phyloP scores from a whole-genome alignment of 2,113 vertebrate genomes.

The Halichoeres trimaculatus region DNA sequence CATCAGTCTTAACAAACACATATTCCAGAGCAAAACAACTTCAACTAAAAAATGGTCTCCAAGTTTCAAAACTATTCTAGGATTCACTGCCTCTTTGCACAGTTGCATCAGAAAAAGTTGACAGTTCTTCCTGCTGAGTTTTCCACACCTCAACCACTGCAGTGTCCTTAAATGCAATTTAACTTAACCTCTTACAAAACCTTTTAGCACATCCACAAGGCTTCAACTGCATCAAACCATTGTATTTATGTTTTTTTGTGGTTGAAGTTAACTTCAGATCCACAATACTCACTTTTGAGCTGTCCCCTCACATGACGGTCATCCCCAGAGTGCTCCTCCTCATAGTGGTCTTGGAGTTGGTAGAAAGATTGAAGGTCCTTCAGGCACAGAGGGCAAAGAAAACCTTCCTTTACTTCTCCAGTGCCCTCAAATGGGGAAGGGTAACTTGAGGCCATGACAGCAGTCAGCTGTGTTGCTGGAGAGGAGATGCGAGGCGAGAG shows the following conservation, averaged over 20 bases:
- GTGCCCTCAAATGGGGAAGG: conserved; percentile 87
- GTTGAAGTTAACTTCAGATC: too few species aligned
- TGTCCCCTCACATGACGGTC: conserved; percentile 90
- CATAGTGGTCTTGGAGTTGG: conserved; percentile 95
- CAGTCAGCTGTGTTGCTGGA: conserved; percentile 4
- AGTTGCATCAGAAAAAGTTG: conserved; percentile 25
- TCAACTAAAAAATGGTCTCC: neutral
- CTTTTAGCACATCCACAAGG: neutral
- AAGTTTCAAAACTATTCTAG: neutral
- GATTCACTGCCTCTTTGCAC: neutral
- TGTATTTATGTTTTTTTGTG: neutral
- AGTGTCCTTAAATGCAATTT: conserved; percentile 1
- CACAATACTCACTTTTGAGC: conserved; percentile 88
- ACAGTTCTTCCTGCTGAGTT: conserved; percentile 27
- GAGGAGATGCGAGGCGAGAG: conserved; percentile 22
- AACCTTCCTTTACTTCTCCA: conserved; percentile 93
- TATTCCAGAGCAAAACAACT: neutral
- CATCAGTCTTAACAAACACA: neutral
- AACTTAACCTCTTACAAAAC: neutral
- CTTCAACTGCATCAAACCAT: neutral
- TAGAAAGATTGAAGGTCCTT: conserved; percentile 97
- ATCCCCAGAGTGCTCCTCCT: conserved; percentile 92
- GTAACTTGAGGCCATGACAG: conserved; percentile 88
- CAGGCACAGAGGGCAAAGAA: conserved; percentile 94
- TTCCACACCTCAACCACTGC: conserved; percentile 3